Evolutionary conservation across 2,888 invertebrate species (phyloP).

Genomic region (Folsomia candida): DNA sequence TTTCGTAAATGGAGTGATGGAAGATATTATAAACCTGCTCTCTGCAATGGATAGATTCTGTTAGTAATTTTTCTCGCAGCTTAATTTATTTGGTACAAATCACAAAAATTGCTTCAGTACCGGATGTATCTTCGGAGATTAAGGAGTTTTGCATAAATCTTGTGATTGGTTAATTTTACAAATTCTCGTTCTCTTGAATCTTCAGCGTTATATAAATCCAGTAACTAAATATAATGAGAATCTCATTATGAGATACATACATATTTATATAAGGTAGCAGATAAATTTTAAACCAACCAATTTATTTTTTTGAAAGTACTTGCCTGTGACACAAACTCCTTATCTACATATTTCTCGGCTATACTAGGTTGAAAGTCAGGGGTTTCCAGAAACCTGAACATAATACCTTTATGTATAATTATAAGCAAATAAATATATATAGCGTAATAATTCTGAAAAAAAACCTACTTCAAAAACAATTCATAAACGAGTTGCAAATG

Average conservation of each 20-base stretch:
- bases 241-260: no score
- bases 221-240: conserved; percentile 66
- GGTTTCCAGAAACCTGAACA: no score
- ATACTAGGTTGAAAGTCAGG: no score
- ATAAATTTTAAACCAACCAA: not conserved
- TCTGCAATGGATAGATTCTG: no score
- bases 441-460: no score
- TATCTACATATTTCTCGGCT: conserved; percentile 91
- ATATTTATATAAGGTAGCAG: not conserved
- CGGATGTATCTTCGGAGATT: conserved; percentile 93
- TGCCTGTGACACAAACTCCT: conserved; percentile 90
- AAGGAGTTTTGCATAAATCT: conserved; percentile 96
- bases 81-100: no score
- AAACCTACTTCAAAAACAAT: conserved; percentile 63
- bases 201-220: conserved; percentile 95
- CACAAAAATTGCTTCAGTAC: no score
- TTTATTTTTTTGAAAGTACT: conserved; percentile 1
- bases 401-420: no score
- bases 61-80: no score
- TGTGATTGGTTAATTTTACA: conserved; percentile 93
- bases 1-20: conserved; percentile 97
- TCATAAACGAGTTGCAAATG: conserved; percentile 78
- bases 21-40: conserved; percentile 98
- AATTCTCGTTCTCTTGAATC: conserved; percentile 95
- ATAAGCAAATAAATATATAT: no score